Conservation (phyloP, 2,888 invertebrate genomes). For the Epinotia demarniana region DNA sequence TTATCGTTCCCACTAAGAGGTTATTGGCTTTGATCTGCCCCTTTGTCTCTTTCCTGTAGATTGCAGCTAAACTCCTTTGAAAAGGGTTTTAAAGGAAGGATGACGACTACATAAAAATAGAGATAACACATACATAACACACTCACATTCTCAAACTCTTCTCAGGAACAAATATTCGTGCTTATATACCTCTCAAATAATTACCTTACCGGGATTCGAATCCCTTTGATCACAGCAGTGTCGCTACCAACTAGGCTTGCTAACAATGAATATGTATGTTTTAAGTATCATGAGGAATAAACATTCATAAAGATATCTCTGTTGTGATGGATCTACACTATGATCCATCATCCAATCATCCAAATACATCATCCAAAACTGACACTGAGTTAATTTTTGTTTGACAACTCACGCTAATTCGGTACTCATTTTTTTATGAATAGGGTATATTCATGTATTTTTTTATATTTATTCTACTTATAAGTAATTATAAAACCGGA, state of each 20-base stretch:
- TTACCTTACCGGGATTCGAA: neutral
- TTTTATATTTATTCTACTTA: too few species aligned
- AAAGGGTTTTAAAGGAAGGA: neutral
- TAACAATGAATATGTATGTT: too few species aligned
- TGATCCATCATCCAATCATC: too few species aligned
- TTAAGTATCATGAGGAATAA: too few species aligned
- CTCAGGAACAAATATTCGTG: neutral
- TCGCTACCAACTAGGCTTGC: too few species aligned
- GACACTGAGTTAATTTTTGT: too few species aligned
- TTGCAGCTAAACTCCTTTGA: neutral
- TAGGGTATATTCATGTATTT: too few species aligned
- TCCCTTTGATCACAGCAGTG: neutral
- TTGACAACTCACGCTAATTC: too few species aligned
- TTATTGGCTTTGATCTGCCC: slow-evolving; percentile 25
- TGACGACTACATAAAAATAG: neutral
- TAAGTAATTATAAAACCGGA: too few species aligned
- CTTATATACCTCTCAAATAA: neutral
- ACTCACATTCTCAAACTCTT: neutral
- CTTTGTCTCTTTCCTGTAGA: slow-evolving; percentile 3
- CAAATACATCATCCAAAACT: too few species aligned
- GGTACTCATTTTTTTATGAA: too few species aligned
- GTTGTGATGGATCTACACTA: neutral
- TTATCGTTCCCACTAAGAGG: slow-evolving; percentile 29
- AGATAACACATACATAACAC: neutral
- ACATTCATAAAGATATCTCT: neutral